A percentile compares a stretch with the other conserved stretches of the same genome.
Conservation (phyloP, 1,140 invertebrate genomes). For the Streblospio benedicti region DNA sequence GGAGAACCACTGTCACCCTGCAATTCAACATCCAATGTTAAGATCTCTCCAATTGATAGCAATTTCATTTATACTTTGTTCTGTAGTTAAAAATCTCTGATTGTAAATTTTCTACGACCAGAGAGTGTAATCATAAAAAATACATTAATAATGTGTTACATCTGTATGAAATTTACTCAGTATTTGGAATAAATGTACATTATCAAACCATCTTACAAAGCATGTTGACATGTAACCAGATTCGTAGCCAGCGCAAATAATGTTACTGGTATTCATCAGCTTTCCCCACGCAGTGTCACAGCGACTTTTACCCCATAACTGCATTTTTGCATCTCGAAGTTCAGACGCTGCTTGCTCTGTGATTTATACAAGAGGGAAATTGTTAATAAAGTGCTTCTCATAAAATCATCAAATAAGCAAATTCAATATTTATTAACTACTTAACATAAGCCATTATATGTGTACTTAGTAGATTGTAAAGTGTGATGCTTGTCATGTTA, state of each 20-base stretch:
- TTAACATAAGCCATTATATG: background rate
- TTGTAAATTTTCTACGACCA: background rate
- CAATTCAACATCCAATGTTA: constrained; percentile 59
- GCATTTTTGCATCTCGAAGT: constrained; percentile 4
- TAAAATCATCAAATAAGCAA: no score
- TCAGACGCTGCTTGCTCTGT: background rate
- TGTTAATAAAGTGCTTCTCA: background rate
- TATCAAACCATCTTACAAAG: constrained; percentile 26
- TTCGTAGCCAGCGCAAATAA: constrained; percentile 35
- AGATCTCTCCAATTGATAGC: background rate
- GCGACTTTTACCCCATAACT: background rate
- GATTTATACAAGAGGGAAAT: background rate
- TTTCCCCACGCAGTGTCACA: background rate
- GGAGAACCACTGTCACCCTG: constrained; percentile 82
- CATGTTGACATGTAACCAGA: constrained; percentile 29
- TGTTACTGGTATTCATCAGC: constrained; percentile 15
- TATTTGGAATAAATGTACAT: background rate
- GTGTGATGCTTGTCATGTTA: background rate
- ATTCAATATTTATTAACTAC: background rate
- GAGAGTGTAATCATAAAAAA: background rate
- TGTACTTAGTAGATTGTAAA: background rate
- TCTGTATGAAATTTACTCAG: no score
- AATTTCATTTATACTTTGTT: background rate
- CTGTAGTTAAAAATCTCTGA: background rate
- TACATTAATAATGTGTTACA: no score